phyloP scores from a whole-genome alignment of 2,113 vertebrate species.

The Callaeas wilsoni region DNA sequence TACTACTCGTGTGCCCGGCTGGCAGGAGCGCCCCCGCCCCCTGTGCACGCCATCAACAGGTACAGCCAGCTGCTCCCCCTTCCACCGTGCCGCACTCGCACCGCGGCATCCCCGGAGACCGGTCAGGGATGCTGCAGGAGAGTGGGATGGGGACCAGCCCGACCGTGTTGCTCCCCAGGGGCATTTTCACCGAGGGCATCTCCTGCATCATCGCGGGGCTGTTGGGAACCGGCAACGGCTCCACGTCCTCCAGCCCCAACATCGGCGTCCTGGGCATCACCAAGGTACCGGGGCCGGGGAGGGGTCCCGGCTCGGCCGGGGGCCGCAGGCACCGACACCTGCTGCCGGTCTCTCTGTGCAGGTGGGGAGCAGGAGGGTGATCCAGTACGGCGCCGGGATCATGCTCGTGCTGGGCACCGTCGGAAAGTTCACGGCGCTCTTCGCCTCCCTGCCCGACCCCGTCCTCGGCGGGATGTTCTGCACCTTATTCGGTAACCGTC shows the following conservation, averaged over 20 bases:
- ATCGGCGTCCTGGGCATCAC: slow-evolving; percentile 83
- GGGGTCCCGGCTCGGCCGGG: accelerated
- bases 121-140: background rate
- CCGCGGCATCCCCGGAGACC: accelerated
- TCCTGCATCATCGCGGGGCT: slow-evolving; percentile 81
- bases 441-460: slow-evolving; percentile 91
- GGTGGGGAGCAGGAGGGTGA: slow-evolving; percentile 94
- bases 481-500: slow-evolving; percentile 87
- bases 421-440: slow-evolving; percentile 94
- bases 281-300: slow-evolving; percentile 57
- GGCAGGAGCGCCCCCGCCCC: slow-evolving; percentile 87
- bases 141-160: accelerated
- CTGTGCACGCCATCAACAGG: slow-evolving; percentile 95
- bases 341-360: slow-evolving; percentile 2
- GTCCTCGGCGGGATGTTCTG: slow-evolving; percentile 98
- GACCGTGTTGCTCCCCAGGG: slow-evolving; percentile 13
- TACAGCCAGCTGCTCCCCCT: background rate
- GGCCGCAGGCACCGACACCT: accelerated
- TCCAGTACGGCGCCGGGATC: slow-evolving; percentile 91
- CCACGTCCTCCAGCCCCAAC: slow-evolving; percentile 83
- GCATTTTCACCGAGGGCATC: slow-evolving; percentile 80
- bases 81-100: accelerated
- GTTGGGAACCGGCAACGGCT: slow-evolving; percentile 80
- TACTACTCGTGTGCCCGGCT: slow-evolving; percentile 95
- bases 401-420: slow-evolving; percentile 90